Conservation (phyloP, 2,797 vertebrate species). For the Alcedo atthis region DNA sequence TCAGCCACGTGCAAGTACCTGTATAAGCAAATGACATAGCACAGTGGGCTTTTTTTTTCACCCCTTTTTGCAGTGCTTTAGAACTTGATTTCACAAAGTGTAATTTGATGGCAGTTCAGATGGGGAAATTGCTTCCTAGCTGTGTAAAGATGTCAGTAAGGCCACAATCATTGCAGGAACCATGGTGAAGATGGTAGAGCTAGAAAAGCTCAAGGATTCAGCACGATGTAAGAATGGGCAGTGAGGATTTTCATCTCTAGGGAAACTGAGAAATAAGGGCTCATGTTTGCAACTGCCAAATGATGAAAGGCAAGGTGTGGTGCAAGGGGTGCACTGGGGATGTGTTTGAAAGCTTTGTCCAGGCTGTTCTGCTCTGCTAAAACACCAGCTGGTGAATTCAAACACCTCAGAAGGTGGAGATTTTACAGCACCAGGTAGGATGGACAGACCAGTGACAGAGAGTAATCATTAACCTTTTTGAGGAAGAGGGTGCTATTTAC, state of each 20-base stretch:
- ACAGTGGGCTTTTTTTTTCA: too few relatives aligned
- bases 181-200: neutral
- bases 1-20: neutral
- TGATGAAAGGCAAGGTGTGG: neutral
- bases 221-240: fast-evolving
- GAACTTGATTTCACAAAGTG: neutral
- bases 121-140: neutral
- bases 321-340: neutral
- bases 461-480: neutral
- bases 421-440: neutral
- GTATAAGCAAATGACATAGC: neutral
- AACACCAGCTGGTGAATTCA: neutral
- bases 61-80: neutral
- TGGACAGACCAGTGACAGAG: too few relatives aligned
- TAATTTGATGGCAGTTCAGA: neutral
- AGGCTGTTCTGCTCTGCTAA: neutral
- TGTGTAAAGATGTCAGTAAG: neutral
- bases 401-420: neutral
- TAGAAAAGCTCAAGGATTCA: neutral
- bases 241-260: neutral
- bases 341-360: fast-evolving
- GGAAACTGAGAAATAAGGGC: neutral
- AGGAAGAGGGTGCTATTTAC: neutral
- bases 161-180: neutral
- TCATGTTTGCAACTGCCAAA: fast-evolving